Conservation (phyloP, 2,797 vertebrate species). For the Pelodytes ibericus region DNA sequence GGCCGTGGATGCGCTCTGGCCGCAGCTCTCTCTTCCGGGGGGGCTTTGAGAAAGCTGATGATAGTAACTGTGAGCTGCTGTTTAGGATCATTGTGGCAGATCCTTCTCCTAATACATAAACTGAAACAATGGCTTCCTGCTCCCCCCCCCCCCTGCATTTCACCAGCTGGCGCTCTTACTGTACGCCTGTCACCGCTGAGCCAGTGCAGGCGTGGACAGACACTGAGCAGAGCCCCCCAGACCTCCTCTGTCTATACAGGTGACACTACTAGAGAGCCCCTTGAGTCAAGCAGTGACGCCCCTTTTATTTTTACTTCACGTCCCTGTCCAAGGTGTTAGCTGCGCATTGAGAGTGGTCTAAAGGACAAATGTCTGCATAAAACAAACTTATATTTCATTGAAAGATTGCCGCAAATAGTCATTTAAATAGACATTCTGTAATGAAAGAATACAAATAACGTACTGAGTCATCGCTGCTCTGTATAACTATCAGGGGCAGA, state of each 20-base stretch:
- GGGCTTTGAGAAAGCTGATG: not conserved
- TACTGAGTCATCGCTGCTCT: too few relatives aligned
- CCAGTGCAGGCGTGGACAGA: slow-evolving; percentile 11
- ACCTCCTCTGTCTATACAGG: slow-evolving; percentile 3
- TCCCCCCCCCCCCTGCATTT: slow-evolving; percentile 16
- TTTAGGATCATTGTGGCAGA: slow-evolving; percentile 36
- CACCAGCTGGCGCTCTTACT: slow-evolving; percentile 24
- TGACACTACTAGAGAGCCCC: too few relatives aligned
- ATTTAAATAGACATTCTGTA: too few relatives aligned
- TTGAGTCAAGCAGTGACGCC: too few relatives aligned
- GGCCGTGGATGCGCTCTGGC: not conserved
- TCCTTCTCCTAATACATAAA: slow-evolving; percentile 36
- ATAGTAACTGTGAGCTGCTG: not conserved
- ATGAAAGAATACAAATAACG: too few relatives aligned
- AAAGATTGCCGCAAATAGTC: too few relatives aligned
- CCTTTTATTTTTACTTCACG: too few relatives aligned
- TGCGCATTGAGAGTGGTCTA: too few relatives aligned
- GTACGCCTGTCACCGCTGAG: slow-evolving; percentile 39
- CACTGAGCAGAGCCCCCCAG: slow-evolving; percentile 10
- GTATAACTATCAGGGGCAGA: too few relatives aligned
- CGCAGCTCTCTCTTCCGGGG: not conserved
- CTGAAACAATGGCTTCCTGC: slow-evolving; percentile 21
- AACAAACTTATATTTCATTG: too few relatives aligned
- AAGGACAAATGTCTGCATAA: too few relatives aligned
- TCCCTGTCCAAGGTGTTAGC: too few relatives aligned